Evolutionary conservation across 2,113 vertebrate species (phyloP).

Genomic region (Egretta garzetta): DNA sequence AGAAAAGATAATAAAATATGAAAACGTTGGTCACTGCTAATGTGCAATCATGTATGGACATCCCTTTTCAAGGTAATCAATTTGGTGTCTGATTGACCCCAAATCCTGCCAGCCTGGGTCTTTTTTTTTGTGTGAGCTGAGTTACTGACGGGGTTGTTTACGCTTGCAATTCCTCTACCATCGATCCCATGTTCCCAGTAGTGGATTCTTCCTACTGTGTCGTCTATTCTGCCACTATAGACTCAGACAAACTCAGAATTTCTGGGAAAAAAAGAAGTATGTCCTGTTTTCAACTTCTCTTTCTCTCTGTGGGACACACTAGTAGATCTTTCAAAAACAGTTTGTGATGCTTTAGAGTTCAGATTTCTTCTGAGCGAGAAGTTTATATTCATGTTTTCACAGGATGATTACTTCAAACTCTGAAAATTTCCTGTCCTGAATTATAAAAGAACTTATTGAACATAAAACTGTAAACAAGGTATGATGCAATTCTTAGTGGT

Average conservation of each 20-base stretch:
- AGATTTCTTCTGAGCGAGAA: neutral
- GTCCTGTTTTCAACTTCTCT: neutral
- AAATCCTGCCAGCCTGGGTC: neutral
- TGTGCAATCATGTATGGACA: fast-evolving
- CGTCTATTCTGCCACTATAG: neutral
- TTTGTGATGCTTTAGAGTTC: neutral
- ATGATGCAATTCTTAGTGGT: constrained; percentile 19
- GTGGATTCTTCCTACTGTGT: neutral
- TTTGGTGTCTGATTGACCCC: neutral
- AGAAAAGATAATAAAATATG: neutral
- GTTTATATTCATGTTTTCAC: neutral
- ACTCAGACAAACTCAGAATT: neutral
- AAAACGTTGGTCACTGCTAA: neutral
- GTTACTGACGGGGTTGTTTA: neutral
- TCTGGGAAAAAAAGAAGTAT: neutral
- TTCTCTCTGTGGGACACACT: neutral
- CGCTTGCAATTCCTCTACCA: neutral
- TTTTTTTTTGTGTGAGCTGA: neutral
- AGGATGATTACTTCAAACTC: neutral
- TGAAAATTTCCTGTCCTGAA: neutral
- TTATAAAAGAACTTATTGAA: constrained; percentile 25
- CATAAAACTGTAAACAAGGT: constrained; percentile 32
- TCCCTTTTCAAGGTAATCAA: neutral
- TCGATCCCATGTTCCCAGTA: neutral
- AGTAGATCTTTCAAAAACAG: neutral